Evolutionary conservation across 2,113 vertebrate genomes (phyloP).

Genomic region (Oreochromis niloticus): DNA sequence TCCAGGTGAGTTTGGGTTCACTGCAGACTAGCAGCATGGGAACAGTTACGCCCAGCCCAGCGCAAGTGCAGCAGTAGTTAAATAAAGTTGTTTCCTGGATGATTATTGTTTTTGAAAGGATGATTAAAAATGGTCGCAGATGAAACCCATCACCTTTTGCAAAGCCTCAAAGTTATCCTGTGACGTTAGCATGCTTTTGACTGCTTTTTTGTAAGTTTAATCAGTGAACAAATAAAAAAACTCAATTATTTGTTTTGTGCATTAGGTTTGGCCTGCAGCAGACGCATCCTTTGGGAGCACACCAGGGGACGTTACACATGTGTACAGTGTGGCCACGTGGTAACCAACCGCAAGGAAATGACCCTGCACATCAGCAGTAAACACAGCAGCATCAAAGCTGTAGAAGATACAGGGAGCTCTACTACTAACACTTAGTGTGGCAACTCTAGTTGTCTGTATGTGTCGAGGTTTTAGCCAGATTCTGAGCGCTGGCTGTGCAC

Average conservation of each 20-base stretch:
- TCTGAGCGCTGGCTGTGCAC: not conserved
- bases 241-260: not conserved
- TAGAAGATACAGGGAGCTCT: constrained; percentile 55
- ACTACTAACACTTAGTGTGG: not conserved
- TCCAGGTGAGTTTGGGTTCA: constrained; percentile 70
- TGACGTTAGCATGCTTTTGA: not conserved
- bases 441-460: not conserved
- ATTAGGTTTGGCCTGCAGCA: constrained; percentile 76
- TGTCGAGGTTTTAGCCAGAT: not conserved
- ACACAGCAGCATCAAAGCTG: constrained; percentile 67
- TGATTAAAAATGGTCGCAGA: not conserved
- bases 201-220: not conserved
- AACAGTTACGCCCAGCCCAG: not conserved
- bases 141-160: not conserved
- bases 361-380: constrained; percentile 80
- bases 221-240: not conserved
- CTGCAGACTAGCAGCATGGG: not conserved
- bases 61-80: not conserved
- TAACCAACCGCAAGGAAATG: constrained; percentile 81
- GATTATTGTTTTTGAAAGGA: not conserved
- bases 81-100: not conserved
- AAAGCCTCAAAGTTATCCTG: not conserved
- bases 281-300: constrained; percentile 91
- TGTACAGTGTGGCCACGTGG: constrained; percentile 81
- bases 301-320: constrained; percentile 88